phyloP scores from a whole-genome alignment of 2,888 invertebrate species.

The Drosophila macrothrix region DNA sequence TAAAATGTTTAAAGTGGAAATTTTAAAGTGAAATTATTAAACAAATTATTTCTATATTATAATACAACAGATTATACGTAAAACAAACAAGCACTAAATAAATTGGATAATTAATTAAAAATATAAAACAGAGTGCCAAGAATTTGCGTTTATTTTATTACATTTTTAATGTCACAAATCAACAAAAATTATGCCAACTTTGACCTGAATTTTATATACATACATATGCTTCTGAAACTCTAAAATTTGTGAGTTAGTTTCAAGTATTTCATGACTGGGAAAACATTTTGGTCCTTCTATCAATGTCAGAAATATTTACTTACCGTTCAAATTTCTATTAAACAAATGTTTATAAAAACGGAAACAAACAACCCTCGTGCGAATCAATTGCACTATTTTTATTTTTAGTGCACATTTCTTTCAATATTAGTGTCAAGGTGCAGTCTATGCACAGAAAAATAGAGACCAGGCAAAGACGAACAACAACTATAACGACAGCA shows the following conservation, averaged over 20 bases:
- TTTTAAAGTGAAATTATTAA: neutral
- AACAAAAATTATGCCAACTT: neutral
- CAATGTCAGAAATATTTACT: neutral
- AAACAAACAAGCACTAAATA: neutral
- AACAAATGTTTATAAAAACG: constrained; percentile 46
- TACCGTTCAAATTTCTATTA: neutral
- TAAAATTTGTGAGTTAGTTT: neutral
- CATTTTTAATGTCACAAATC: neutral
- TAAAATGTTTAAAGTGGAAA: neutral
- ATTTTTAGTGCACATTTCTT: constrained; percentile 68
- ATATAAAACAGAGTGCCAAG: neutral
- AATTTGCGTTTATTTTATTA: neutral
- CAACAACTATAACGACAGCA: constrained; percentile 33
- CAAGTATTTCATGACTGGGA: neutral
- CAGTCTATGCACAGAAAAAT: constrained; percentile 58
- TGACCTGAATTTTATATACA: neutral
- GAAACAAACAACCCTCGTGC: constrained; percentile 20
- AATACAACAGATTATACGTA: neutral
- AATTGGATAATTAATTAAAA: neutral
- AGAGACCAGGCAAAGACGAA: constrained; percentile 37
- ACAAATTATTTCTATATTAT: neutral
- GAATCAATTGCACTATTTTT: constrained; percentile 68
- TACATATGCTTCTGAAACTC: neutral
- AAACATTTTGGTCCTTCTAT: neutral
- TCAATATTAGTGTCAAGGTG: constrained; percentile 81